Base-by-base conservation (phyloP, 2,888 invertebrate genomes). In the Phaonia tiefii region DNA sequence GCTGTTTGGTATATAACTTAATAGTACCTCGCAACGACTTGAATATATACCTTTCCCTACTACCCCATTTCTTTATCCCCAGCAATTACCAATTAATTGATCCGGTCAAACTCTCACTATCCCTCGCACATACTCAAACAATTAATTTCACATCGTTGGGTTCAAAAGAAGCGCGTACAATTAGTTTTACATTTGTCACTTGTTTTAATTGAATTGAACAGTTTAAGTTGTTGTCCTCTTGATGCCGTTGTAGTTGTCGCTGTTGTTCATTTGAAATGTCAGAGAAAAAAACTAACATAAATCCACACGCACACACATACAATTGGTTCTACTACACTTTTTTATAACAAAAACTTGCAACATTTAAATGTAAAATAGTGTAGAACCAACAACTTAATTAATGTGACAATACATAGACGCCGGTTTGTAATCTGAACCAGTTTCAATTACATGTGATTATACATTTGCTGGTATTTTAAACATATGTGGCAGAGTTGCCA, bases 201-300 rank as follows among this genome's bases (percentile, higher is more conserved):
- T 73, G 80, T 73, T 76, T 69, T 76, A 80, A 80, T 75, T 76
- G 69, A 80, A 80, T 73, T 73, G 72, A 76, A 65, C 76, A 73
- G 69, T 65, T 74, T 70, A 54, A 71, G 60, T 69, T 60, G 54
- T 54, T 13, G 11, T 11, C 1, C 25, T 22, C 42, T 44, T 75
- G 67, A 39, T 66, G 49, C 54, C 58, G 67, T 26, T 73, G 49
- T 54, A 72, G 67, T 39, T 70, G 49, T 60, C 65, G 60, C 26
- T 73, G n/a, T 73, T 65, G 26, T 69, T 3, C 13, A 22, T 25
- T 11, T 20, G 25, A 54, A 22, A 39, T 56, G 51, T 51, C n/a
- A n/a, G n/a, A n/a, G n/a, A n/a, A n/a, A n/a, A 51, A 46, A 46
- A 15, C 5, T 46, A 46, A 46, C 17, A 15, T 8, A 63, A 63